Evolutionary conservation across 1,140 invertebrate species (phyloP).

Genomic region (Zaprionus nigranus): DNA sequence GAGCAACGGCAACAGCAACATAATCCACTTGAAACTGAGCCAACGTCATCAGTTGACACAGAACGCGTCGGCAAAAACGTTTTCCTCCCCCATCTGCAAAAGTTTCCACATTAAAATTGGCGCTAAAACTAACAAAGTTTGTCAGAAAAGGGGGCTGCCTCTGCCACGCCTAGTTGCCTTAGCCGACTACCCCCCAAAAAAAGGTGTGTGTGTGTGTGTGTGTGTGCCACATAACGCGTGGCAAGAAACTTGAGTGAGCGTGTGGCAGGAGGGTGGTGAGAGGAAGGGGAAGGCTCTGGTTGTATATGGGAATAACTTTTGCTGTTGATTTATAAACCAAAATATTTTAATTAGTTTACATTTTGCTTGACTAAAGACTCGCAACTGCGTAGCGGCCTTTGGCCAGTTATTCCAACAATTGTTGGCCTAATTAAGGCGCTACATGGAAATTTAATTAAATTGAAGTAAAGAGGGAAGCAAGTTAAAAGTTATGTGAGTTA

Average conservation of each 20-base stretch:
- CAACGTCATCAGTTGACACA: constrained; percentile 18
- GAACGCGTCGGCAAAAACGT: constrained; percentile 27
- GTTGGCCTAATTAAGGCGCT: constrained; percentile 37
- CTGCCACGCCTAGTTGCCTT: too few relatives aligned
- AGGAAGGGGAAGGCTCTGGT: background rate
- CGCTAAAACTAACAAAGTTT: constrained; percentile 58
- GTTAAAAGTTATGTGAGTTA: background rate
- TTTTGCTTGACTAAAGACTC: constrained; percentile 31
- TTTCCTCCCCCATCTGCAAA: constrained; percentile 28
- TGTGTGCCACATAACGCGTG: constrained; percentile 8
- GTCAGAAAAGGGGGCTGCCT: background rate
- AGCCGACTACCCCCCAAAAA: constrained; percentile 6
- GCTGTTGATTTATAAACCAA: constrained; percentile 53
- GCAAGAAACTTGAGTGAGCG: background rate
- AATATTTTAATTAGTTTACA: constrained; percentile 61
- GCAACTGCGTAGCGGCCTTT: constrained; percentile 13
- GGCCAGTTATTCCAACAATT: constrained; percentile 31
- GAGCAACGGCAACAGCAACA: background rate
- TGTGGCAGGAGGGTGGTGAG: background rate
- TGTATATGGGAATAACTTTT: constrained; percentile 19
- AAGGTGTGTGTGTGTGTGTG: constrained; percentile 2
- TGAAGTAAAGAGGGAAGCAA: background rate
- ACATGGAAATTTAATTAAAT: constrained; percentile 43
- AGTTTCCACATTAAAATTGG: constrained; percentile 57
- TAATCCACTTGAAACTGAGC: constrained; percentile 17